Percentiles rank a stretch among this genome's conserved stretches.
These are phyloP conservation scores for Aplysina aerophoba DNA, from an alignment of 37 sponge, comb jelly and placozoan species.

Conservation along the genomic window DNA sequence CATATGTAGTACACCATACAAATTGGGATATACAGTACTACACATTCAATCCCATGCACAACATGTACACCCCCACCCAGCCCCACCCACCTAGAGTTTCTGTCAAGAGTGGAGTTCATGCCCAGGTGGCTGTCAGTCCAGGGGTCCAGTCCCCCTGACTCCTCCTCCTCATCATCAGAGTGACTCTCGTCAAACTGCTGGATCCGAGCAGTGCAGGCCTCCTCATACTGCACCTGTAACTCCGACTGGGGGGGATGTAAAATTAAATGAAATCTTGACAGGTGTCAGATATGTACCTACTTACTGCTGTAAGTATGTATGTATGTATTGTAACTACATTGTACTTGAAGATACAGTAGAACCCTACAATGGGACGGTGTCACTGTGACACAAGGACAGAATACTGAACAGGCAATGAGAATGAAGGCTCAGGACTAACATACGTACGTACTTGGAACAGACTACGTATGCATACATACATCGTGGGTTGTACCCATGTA, in stretches of 20 bases:
- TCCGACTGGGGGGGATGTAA: slow-evolving; percentile 2
- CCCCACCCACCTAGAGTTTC: slow-evolving; percentile 23
- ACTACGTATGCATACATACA: no score
- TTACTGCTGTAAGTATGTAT: no score
- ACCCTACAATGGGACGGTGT: no score
- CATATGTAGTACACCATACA: background rate
- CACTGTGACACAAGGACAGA: no score
- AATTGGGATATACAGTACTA: slow-evolving; percentile 33
- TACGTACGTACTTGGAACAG: no score
- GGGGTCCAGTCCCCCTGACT: background rate
- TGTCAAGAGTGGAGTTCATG: slow-evolving; percentile 16
- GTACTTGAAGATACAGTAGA: no score
- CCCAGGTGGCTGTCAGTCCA: slow-evolving; percentile 4
- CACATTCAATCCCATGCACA: slow-evolving; percentile 29
- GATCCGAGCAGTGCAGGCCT: slow-evolving; percentile 62
- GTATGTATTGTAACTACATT: no score
- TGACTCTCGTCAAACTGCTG: slow-evolving; percentile 74
- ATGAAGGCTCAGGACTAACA: no score
- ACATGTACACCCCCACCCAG: slow-evolving; percentile 27
- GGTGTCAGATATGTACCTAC: no score
- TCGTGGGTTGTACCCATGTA: no score
- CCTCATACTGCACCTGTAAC: slow-evolving; percentile 15
- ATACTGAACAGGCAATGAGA: no score
- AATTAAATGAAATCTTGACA: background rate
- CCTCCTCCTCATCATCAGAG: slow-evolving; percentile 27